A percentile compares a stretch with the other conserved stretches of the same genome.
phyloP scores from a whole-genome alignment of 2,113 vertebrate genomes.

The Chlamydotis undulata region DNA sequence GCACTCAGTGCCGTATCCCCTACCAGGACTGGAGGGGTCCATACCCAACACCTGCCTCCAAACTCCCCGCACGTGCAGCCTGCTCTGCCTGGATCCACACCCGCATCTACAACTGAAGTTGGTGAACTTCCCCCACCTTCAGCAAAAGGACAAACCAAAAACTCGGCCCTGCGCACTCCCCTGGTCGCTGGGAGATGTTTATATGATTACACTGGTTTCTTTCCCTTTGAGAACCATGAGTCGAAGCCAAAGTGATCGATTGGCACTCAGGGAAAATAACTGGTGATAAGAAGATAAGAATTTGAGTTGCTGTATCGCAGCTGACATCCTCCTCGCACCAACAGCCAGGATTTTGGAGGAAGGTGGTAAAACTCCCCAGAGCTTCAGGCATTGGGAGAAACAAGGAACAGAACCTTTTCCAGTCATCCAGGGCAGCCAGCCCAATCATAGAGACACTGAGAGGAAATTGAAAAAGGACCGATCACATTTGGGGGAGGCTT shows the following conservation, averaged over 20 bases:
- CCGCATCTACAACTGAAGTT: neutral
- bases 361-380: neutral
- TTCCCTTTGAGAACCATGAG: neutral
- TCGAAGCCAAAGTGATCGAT: neutral
- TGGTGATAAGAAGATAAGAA: neutral
- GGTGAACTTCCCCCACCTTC: neutral
- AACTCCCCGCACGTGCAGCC: neutral
- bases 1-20: fast-evolving
- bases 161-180: neutral
- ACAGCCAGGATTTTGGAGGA: neutral
- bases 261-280: neutral
- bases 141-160: neutral
- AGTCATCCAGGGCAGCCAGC: neutral
- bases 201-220: neutral
- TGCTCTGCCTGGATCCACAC: neutral
- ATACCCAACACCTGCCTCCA: neutral
- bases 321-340: fast-evolving
- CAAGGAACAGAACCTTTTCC: neutral
- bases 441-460: neutral
- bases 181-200: neutral
- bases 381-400: neutral
- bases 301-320: neutral
- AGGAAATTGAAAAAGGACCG: neutral
- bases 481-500: fast-evolving
- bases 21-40: neutral